Base-by-base conservation (phyloP, 2,113 vertebrate genomes). In the Myxocyprinus asiaticus region DNA sequence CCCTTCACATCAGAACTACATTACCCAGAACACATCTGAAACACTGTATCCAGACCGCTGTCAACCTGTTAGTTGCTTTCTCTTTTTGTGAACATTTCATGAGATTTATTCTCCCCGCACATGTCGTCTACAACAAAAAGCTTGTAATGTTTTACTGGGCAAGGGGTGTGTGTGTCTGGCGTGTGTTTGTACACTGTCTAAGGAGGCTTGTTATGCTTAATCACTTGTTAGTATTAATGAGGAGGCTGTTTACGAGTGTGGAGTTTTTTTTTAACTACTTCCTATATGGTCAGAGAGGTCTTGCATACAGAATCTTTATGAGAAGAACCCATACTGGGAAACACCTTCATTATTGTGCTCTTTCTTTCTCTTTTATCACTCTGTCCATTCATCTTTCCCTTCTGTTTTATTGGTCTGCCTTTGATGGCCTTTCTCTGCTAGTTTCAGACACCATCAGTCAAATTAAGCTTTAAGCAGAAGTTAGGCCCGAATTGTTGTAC, bases 181-280 rank as follows among this genome's bases (percentile, higher is more conserved):
- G 59, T 78, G 75, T 67, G 75, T 82, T 70, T 58, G n/a, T n/a
- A n/a, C 72, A 33, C 43, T 62, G 74, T 82, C 56, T 83, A 69
- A 51, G 15, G 33, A 47, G 58, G 62, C 77, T 77, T 51, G 45
- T 82, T 85, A 61, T 15, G 63, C 66, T 76, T 82, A 79, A 84
- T 84, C 75, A 86, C 81, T 78, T 42, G 47, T 79, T 71, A 76
- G 73, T 62, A 85, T 81, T 81, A 81, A 78, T 6, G 65, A 78
- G 75, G 74, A 74, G 22, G 71, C 65, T 62, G 61, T 83, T 84
- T 83, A 81, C n/a, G 67, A 69, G 72, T 22, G 59, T 11, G 44
- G 22, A 2, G 10, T 69, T 56, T 53, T 77, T 79, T 74, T 81
- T 73, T 74, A 61, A 83, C 45, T 67, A 33, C 22, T 33, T 33